Base-by-base conservation (phyloP, 1,140 invertebrate species). In the Drosophila bipectinata region DNA sequence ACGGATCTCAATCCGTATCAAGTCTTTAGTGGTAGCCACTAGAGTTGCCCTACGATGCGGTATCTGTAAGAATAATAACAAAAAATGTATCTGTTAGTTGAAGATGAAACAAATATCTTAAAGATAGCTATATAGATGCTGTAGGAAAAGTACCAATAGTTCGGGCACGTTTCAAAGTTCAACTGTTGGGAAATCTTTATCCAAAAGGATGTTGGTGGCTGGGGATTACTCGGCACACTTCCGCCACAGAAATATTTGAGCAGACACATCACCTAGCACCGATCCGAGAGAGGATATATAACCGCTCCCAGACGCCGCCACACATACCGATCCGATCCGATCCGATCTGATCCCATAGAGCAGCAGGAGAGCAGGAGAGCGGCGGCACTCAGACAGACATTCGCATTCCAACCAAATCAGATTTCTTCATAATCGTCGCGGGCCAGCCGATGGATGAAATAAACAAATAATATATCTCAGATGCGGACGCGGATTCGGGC, bases 391-490 rank as follows among this genome's bases (percentile, higher is more conserved):
- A 84, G 61, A 73, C 72, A 82, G 77, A 66, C 71, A 82, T 79
- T 82, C 79, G 79, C 83, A 88, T 88, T 88, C 83, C 83, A 83
- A 77, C 76, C 67, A 89, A 89, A 83, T 89, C 76, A 73, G 77
- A 88, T 88, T 89, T 89, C 83, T 82, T 89, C 72, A 84, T 88
- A 82, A 73, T 62, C 83, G 72, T 61, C 58, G 59, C 61, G 59
- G 68, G 57, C 37, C 77, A 74, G 47, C 47, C 45, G 61, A 58
- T 75, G 72, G 71, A 75, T 66, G 53, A 57, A 75, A 75, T 75
- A 75, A 75, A 75, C 72, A 75, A 75, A 75, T 75, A 75, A 75
- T 75, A 75, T 75, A 75, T 75, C 72, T 75, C 49, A 34, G 64
- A 71, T 41, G 30, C 30, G 37, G 26, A 62, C 18, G 1, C 18